Base-by-base conservation (phyloP, 2,113 vertebrate species). In the Dolichallabes microphthalmus region DNA sequence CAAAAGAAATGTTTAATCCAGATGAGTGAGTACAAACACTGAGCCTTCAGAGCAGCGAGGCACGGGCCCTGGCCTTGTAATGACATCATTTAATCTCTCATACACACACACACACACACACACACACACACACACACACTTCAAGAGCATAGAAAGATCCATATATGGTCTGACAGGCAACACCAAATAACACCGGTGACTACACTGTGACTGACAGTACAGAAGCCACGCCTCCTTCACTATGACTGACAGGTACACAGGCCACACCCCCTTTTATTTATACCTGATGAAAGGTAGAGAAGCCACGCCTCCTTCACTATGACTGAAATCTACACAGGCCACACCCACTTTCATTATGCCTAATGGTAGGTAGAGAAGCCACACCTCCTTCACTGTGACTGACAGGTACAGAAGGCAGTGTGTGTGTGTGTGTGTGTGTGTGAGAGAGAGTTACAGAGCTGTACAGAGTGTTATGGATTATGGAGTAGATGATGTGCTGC, bases 1-100 rank as follows among this genome's bases (percentile, higher is more conserved):
- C 60, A 76, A 85, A 86, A 77, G 50, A 79, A 85, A 53, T 83
- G 55, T 86, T 90, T 82, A 86, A 76, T 90, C 58, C 85, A 87
- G 79, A 84, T 89, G 86, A 88, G 57, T 58, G 82, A 53, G 6
- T 79, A 82, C 20, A 55, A 78, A 84, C 39, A 58, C 25, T 52
- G 77, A 80, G 80, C 39, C 53, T 79, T 32, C 57, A 25, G 86
- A 69, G 63, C 71, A 85, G 69, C 25, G 45, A 85, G 35, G 7
- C 2, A 52, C 2, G 14, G 32, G 27, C 30, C 68, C 35, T 60
- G 69, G 60, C 61, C 74, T 55, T 39, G 63, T 64, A 82, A 73
- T 83, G 66, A 73, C 35, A 83, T 85, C 9, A 60, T 88, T 85
- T 85, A 76, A 53, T 19, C 74, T 20, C 52, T 25, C 27, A 4